These are phyloP conservation scores for Apotomis turbidana DNA, from an alignment of 2,888 invertebrate genomes.

Conservation along the genomic window DNA sequence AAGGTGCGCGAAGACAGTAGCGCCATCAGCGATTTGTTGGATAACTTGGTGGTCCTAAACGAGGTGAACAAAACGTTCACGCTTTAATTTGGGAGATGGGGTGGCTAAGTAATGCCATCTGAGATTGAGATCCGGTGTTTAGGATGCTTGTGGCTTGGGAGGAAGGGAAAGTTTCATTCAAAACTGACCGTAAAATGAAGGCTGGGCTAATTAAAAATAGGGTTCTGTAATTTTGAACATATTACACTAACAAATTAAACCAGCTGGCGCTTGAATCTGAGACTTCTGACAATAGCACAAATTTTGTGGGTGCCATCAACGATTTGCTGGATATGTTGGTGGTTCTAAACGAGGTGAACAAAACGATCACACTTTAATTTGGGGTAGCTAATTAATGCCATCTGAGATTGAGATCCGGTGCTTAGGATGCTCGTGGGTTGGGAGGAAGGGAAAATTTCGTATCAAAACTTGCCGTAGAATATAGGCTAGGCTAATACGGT, in stretches of 20 bases:
- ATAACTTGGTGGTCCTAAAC: conserved; percentile 50
- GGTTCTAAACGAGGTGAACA: conserved; percentile 57
- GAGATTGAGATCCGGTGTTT: conserved; percentile 28
- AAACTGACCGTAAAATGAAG: not conserved
- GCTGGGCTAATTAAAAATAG: not conserved
- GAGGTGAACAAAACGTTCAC: conserved; percentile 55
- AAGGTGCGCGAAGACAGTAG: conserved; percentile 2
- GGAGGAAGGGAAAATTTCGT: not conserved
- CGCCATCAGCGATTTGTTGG: not conserved
- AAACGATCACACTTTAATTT: conserved; percentile 50
- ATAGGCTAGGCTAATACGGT: no score
- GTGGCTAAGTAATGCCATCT: conserved; percentile 35
- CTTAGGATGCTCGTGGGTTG: not conserved
- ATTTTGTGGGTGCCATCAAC: not conserved
- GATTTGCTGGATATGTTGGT: conserved; percentile 1
- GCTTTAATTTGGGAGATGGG: conserved; percentile 41
- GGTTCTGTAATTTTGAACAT: not conserved
- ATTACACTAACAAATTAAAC: conserved; percentile 40
- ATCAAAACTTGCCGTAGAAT: not conserved
- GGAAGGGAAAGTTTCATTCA: not conserved
- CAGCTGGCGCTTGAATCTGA: conserved; percentile 8
- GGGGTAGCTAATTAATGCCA: conserved; percentile 32
- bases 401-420: conserved; percentile 31
- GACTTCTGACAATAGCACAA: not conserved
- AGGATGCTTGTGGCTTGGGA: not conserved